Evolutionary conservation across 2,888 invertebrate species (phyloP).

Genomic region (Ormyrus nitidulus): DNA sequence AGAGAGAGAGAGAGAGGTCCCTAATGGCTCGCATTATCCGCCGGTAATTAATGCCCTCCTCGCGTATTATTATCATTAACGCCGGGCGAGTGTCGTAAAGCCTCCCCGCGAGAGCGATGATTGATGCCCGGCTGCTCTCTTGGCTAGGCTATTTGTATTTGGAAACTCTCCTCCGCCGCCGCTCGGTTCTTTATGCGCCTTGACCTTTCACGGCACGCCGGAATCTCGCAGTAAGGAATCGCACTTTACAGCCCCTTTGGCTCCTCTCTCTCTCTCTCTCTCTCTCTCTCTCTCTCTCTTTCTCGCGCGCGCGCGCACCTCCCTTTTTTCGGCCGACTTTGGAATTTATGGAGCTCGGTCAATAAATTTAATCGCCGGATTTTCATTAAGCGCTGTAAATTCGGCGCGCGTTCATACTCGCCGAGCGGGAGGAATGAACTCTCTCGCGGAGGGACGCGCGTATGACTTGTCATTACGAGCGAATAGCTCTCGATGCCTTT

Average conservation of each 20-base stretch:
- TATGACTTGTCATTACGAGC: constrained; percentile 42
- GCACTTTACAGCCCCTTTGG: constrained; percentile 59
- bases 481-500: constrained; percentile 1
- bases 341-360: constrained; percentile 52
- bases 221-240: constrained; percentile 60
- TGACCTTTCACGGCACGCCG: constrained; percentile 59
- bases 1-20: no score
- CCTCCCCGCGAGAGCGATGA: neutral
- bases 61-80: constrained; percentile 14
- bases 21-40: no score
- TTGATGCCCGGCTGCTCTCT: neutral
- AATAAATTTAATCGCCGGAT: constrained; percentile 48
- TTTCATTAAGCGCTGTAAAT: constrained; percentile 45
- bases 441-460: neutral
- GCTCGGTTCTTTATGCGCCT: constrained; percentile 55
- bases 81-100: no score
- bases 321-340: neutral
- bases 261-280: constrained; percentile 47
- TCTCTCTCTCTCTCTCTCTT: neutral
- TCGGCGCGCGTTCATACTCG: neutral
- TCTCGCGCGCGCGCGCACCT: neutral
- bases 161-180: constrained; percentile 37
- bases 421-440: neutral
- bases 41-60: constrained; percentile 15
- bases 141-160: neutral